These are phyloP conservation scores for Amiota minor DNA, from an alignment of 2,888 invertebrate species.

Conservation along the genomic window DNA sequence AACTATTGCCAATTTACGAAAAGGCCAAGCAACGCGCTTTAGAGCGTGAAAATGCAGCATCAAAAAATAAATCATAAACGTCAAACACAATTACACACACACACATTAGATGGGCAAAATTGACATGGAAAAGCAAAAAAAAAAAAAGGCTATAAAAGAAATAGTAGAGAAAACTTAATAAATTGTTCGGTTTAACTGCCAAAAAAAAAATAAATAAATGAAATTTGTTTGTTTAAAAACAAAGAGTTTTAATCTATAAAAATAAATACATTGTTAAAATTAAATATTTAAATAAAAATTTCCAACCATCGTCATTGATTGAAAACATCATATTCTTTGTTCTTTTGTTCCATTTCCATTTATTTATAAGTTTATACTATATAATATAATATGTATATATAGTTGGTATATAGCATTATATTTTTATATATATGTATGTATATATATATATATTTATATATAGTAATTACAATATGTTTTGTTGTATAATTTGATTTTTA, in stretches of 20 bases:
- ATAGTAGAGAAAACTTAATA: too few species aligned
- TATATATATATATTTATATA: conserved; percentile 32
- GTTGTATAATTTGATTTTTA: conserved; percentile 33
- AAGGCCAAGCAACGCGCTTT: conserved; percentile 87
- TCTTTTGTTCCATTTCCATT: too few species aligned
- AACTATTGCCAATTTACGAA: conserved; percentile 89
- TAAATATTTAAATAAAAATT: too few species aligned
- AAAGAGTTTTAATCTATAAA: too few species aligned
- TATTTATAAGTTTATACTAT: not conserved
- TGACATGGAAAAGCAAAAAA: conserved; percentile 50
- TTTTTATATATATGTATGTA: conserved; percentile 33
- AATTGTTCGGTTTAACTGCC: too few species aligned
- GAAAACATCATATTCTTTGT: too few species aligned
- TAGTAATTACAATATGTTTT: conserved; percentile 35
- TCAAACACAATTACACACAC: conserved; percentile 20
- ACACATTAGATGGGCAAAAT: too few species aligned
- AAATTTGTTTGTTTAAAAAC: too few species aligned
- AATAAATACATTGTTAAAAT: too few species aligned
- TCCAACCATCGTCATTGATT: too few species aligned
- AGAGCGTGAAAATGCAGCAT: conserved; percentile 78
- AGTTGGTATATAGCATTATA: conserved; percentile 25
- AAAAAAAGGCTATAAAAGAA: conserved; percentile 33
- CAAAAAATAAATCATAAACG: conserved; percentile 57
- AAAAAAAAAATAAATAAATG: too few species aligned
- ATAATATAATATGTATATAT: conserved; percentile 30